Evolutionary conservation across 2,888 invertebrate species (phyloP).

Genomic region (Elmis aenea): DNA sequence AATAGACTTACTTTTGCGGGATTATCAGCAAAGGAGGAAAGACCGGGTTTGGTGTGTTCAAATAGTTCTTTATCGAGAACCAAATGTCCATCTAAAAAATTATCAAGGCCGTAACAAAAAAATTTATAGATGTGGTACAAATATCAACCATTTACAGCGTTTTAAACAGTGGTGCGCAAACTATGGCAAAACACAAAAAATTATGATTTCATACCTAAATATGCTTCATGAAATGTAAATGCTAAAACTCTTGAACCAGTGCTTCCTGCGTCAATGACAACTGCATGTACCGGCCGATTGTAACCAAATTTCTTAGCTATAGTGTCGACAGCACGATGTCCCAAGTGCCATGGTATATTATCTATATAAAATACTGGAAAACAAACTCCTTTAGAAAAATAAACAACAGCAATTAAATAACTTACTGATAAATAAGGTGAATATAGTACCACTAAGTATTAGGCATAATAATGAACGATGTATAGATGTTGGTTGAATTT

Average conservation of each 20-base stretch:
- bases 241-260: constrained; percentile 84
- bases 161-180: too few species aligned
- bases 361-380: constrained; percentile 54
- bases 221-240: constrained; percentile 76
- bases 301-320: constrained; percentile 71
- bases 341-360: constrained; percentile 47
- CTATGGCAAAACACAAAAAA: too few species aligned
- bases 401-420: constrained; percentile 1
- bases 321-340: constrained; percentile 61
- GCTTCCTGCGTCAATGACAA: constrained; percentile 91
- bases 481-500: constrained; percentile 31
- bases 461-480: constrained; percentile 42
- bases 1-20: constrained; percentile 68
- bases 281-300: constrained; percentile 68
- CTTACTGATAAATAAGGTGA: constrained; percentile 42
- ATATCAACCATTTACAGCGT: too few species aligned
- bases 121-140: too few species aligned
- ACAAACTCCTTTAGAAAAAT: neutral
- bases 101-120: neutral
- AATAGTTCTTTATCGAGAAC: constrained; percentile 79
- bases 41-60: constrained; percentile 81
- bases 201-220: constrained; percentile 54
- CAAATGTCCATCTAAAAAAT: constrained; percentile 55
- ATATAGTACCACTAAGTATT: constrained; percentile 40
- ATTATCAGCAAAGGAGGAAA: constrained; percentile 80